phyloP scores from a whole-genome alignment of 2,113 vertebrate genomes.

The Patagioenas fasciata region DNA sequence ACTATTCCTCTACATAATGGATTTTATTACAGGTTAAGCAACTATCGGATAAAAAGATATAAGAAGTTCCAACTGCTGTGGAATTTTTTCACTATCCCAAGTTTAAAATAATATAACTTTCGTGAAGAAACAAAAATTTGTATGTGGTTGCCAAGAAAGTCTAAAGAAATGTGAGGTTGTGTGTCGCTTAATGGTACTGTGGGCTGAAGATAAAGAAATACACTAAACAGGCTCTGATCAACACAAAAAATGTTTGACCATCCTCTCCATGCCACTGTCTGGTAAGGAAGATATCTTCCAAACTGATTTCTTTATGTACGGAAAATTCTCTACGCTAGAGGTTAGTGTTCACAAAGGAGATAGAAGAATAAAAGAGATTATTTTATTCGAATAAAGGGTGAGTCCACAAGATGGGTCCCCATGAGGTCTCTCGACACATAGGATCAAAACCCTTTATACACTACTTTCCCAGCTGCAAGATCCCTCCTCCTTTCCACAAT shows the following conservation, averaged over 20 bases:
- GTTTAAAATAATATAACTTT: not conserved
- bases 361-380: no score
- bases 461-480: no score
- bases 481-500: no score
- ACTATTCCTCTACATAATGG: not conserved
- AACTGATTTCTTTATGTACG: not conserved
- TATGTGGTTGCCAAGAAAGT: not conserved
- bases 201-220: not conserved
- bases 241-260: not conserved
- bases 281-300: not conserved
- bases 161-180: not conserved
- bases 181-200: rapidly evolving
- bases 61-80: not conserved
- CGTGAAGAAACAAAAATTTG: not conserved
- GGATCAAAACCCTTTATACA: no score
- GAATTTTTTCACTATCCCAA: not conserved
- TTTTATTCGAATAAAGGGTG: no score
- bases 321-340: no score
- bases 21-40: not conserved
- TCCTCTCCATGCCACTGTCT: rapidly evolving
- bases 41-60: not conserved
- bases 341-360: no score
- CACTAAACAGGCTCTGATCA: rapidly evolving
- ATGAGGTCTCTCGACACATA: no score
- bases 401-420: no score